Evolutionary conservation across 2,797 vertebrate species (phyloP), one percentile per base, ranked within the genome.

Genomic region (Threskiornis aethiopicus): DNA sequence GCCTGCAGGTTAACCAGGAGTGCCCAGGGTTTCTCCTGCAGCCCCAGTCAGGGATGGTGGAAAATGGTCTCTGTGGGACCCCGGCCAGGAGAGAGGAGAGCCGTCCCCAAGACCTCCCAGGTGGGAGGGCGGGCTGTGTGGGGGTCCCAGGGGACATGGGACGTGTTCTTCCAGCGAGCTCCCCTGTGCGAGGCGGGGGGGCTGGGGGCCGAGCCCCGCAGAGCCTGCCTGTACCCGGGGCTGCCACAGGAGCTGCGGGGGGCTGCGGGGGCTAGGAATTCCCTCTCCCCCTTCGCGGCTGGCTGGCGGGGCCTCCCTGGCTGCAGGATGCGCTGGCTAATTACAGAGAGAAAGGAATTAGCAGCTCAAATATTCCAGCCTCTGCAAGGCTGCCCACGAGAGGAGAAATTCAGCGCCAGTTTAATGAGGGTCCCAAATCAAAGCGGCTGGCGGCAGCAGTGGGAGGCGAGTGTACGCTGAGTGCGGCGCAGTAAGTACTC

Each of bases 31-130:
- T 62, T 21, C 42, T 62, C 44, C 39, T 11, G 13, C n/a, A 42
- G 19, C 44, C 42, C 25, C 0, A 2, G 2, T 22, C 86, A 79
- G 21, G 52, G 46, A 17, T 0, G 1, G 13, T 16, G 35, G 33
- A 1, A 35, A 62, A 52, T 2, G 10, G 5, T 24, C 14, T 44
- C 37, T 17, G 19, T 21, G 46, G n/a, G 20, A 41, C 14, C 24
- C 39, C 4, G 37, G 11, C 37, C 6, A 9, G 16, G 58, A 49
- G 54, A 51, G 41, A 61, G 59, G 12, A 39, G 62, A 29, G 4
- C 21, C 12, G 31, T 52, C n/a, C 72, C 77, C 2, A 6, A n/a
- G 26, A 57, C 7, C 0, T 8, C 4, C 7, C 0, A 0, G 10
- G 9, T 5, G 26, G 28, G 49, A 51, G 49, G 44, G 24, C 0